Evolutionary conservation across 2,113 vertebrate species (phyloP), one percentile per base, ranked within the genome.

Genomic region (Hassar affinis): DNA sequence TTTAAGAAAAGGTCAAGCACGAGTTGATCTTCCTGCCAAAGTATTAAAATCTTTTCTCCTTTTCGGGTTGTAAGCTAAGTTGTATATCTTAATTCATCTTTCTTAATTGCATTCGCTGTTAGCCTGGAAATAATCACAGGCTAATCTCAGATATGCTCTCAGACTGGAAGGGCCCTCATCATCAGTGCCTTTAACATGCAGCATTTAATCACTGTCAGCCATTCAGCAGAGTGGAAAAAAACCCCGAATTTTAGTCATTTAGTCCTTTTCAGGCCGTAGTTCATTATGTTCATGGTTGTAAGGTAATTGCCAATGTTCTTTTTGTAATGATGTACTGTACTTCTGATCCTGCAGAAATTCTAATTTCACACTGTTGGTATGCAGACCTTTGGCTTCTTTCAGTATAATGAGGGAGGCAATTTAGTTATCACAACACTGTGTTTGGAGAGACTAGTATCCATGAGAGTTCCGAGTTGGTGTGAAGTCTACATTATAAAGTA

Each of bases 361-460:
- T 83, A 75, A 85, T 87, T 85, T 87, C 64, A 82, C 66, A 62
- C 80, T 82, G 80, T 86, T 86, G 80, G 81, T 79, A 81, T 87
- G 86, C 59, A 85, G 72, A 81, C 82, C 51, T 86, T 85, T 51
- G 80, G 61, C 79, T 85, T 83, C 57, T 71, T 38, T 81, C 80
- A 71, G 47, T 78, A 81, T 87, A 86, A 85, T 83, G 82, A 89
- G 76, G 84, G 81, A 62, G 47, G 79, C 83, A 85, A 85, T 87
- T 84, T 82, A 85, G 76, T 83, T 84, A 85, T 86, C 80, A 83
- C 78, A 87, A 85, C 69, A 86, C 81, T 80, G 61, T 82, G 83
- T 89, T 87, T 86, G 86, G 72, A 87, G 85, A 81, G 72, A 78
- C 79, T 74, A 64, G 35, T 69, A 83, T 89, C 82, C 72, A 80